Evolutionary conservation across 2,797 vertebrate genomes (phyloP), one percentile per base, ranked within the genome.

Genomic region (Enteromius trimaculatus): DNA sequence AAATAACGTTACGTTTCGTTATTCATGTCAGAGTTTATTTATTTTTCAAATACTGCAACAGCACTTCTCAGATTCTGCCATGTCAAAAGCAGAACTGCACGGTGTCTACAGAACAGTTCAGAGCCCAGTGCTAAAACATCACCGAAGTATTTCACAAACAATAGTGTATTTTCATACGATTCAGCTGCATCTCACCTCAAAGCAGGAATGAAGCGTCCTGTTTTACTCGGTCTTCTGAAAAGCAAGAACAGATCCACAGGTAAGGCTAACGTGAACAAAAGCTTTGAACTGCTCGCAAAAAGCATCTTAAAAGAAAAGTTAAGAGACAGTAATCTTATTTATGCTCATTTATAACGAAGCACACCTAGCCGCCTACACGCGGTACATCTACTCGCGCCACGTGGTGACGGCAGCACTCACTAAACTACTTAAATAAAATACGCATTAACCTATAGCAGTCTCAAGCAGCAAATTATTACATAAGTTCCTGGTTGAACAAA

Each of bases 91-190:
- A 81, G 80, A 88, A 86, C 14, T 5, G 89, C 86, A 90, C 89
- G 0, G 53, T 49, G 0, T 87, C 89, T 11, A 23, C 89, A 90
- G 58, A 58, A 2, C 4, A 11, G 34, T 1, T 88, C 89, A 82
- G 89, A 89, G 84, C 89, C 89, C 88, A 90, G 89, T 88, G 86
- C 88, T 66, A 86, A 85, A 66, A 31, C 87, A 88, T 88, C 87
- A 86, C 6, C 11, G 78, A 85, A 86, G 69, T 6, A 4, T 13
- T 44, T 58, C 0, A 44, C n/a, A n/a, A 39, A 17, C 3, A 5
- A n/a, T 3, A 42, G 3, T 10, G 11, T 3, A 2, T 47, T 81
- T 26, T 1, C 39, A 58, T 29, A 6, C 0, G 0, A 58, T 1
- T 6, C 21, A 55, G 7, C 7, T 9, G 51, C 19, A n/a, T 3